Evolutionary conservation across 2,113 vertebrate genomes (phyloP).

Genomic region (Oreocharis arfaki): DNA sequence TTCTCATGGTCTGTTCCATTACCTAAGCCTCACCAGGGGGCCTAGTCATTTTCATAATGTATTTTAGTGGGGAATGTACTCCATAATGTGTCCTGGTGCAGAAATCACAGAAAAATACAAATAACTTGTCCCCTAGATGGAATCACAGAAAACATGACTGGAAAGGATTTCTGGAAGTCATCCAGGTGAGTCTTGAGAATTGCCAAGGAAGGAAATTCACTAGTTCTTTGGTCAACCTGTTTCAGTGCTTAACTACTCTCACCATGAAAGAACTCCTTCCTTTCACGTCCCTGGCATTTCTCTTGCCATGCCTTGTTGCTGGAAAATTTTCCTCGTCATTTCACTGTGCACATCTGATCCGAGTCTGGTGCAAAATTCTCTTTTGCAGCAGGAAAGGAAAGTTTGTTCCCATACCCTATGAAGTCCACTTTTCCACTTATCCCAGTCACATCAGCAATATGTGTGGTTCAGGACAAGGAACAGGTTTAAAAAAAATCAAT

Average conservation of each 20-base stretch:
- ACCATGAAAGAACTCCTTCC: background rate
- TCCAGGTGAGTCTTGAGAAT: background rate
- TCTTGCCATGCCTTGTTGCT: background rate
- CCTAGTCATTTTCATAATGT: background rate
- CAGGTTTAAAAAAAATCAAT: background rate
- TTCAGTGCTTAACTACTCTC: background rate
- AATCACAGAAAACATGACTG: background rate
- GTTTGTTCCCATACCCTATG: background rate
- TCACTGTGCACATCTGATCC: background rate
- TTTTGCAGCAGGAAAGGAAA: background rate
- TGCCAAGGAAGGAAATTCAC: background rate
- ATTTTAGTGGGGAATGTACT: background rate
- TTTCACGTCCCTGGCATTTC: background rate
- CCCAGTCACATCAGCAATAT: background rate
- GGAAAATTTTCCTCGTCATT: background rate
- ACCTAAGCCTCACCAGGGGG: background rate
- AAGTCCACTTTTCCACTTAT: background rate
- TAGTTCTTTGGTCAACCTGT: background rate
- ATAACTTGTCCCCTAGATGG: background rate
- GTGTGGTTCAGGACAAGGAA: background rate
- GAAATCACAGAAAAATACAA: background rate
- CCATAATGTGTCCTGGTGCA: background rate
- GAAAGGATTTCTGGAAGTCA: background rate
- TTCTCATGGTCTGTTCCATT: background rate
- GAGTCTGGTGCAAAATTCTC: background rate